Base-by-base conservation (phyloP, 2,888 invertebrate genomes). In the Sclerodermus sp. region DNA sequence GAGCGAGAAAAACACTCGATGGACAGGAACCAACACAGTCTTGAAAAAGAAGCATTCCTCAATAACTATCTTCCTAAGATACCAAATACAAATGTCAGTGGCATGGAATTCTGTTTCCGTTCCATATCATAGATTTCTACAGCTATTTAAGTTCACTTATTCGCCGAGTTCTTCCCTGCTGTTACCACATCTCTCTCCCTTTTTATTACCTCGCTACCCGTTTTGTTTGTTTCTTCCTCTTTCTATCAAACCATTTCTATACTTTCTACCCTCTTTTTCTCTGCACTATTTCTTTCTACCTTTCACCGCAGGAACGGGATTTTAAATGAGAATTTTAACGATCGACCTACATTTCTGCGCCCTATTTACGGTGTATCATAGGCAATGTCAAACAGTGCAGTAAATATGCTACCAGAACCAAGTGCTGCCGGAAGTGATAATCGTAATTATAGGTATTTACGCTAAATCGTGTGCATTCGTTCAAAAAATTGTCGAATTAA, bases 291-390 rank as follows among this genome's bases (percentile, higher is more conserved):
- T 23, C 44, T 61, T 49, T 47, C 50, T 51, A 46, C 30, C 32
- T 31, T 15, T 51, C 34, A 37, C 47, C 46, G 51, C 50, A 47
- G 54, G 62, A 51, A 61, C 62, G 53, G 65, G 61, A 70, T 71
- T 69, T 68, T 67, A 67, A 71, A 69, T 68, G 71, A 72, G 73
- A 70, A 71, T 71, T 71, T 71, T 70, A 73, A 73, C 70, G 72
- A 73, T 71, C 66, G 72, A 71, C 72, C 72, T 66, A 71, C 62
- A 73, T 73, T 62, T 55, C 58, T 53, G 49, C 52, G 58, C 53
- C 60, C 60, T 62, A 62, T 64, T 69, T 69, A 60, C 66, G 53
- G 49, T 60, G 58, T 65, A 68, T 70, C 62, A 55, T 51, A 41
- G 50, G 57, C 63, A 61, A 67, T 64, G 64, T 64, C 67, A 67